Evolutionary conservation across 1,140 invertebrate genomes (phyloP), one percentile per base, ranked within the genome.

Genomic region (Tetragnatha versicolor): DNA sequence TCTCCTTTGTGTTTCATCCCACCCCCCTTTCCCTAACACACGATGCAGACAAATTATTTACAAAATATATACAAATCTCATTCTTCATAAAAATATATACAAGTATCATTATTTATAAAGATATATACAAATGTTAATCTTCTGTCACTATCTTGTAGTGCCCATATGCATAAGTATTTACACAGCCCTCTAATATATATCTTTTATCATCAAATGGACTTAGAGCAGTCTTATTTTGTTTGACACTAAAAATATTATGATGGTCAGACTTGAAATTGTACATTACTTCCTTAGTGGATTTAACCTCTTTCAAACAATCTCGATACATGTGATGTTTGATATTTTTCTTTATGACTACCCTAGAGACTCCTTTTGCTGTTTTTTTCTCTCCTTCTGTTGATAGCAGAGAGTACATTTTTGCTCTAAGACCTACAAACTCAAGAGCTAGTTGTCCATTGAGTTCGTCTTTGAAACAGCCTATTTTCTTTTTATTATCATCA

Each of bases 381-480:
- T 60, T 61, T 7, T 27, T 60, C 7, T 35, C 49, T 7, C 20
- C 20, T 5, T 9, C 12, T 35, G 29, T 17, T 14, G 31, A 9
- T 69, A 31, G 25, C 0, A 72, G 22, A 0, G 33, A 22, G 35
- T 80, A 80, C 51, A 80, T 27, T 37, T 80, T 80, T 0, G 42
- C 4, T 33, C 51, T 42, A 2, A 80, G 25, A 12, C 79, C 55
- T 12, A 80, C 51, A 33, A 73, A 80, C 31, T 63, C 55, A 6
- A 45, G 4, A 2, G 37, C 53, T 4, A 20, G 39, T 7, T 31
- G 25, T 1, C 12, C 35, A 6, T 39, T 7, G 1, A 65, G 17
- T 31, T 80, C 79, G 37, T 80, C 79, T 49, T 80, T 80, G 1
- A 80, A 35, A 3, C 33, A 27, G 2, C 68, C 79, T 42, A 80